Percentiles rank a stretch among this genome's conserved stretches.
These are phyloP conservation scores for Mesaphorura yosii DNA, from an alignment of 1,140 invertebrate genomes.

Conservation along the genomic window DNA sequence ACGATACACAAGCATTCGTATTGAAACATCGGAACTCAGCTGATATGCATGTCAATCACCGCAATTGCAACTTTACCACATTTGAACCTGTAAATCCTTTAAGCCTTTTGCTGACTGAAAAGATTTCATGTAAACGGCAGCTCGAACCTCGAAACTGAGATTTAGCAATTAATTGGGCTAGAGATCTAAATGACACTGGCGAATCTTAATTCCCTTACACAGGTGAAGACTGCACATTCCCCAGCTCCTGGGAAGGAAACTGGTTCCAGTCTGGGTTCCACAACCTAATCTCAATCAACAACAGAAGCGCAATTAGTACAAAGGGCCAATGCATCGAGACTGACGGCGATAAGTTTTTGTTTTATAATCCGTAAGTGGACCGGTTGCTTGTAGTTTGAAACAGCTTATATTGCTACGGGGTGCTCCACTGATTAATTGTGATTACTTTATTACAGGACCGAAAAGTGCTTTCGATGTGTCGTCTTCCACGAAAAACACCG, in stretches of 20 bases:
- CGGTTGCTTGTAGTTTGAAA: not conserved
- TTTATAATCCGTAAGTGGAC: slow-evolving; percentile 63
- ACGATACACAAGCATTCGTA: no score
- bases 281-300: slow-evolving; percentile 53
- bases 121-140: not conserved
- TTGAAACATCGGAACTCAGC: no score
- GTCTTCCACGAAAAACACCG: slow-evolving; percentile 50
- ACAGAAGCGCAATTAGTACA: slow-evolving; percentile 53
- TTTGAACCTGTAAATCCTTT: not conserved
- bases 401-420: not conserved
- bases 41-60: not conserved
- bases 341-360: slow-evolving; percentile 59
- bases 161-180: not conserved
- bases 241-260: slow-evolving; percentile 54
- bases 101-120: not conserved
- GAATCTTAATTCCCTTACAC: not conserved
- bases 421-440: not conserved
- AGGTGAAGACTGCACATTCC: slow-evolving; percentile 49
- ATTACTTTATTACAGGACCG: slow-evolving; percentile 32
- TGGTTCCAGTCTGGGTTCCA: slow-evolving; percentile 65
- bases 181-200: not conserved
- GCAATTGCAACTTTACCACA: not conserved
- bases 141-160: not conserved
- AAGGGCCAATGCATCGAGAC: slow-evolving; percentile 61
- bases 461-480: slow-evolving; percentile 49